Base-by-base conservation (phyloP, 2,113 vertebrate species). In the Plecotus auritus region DNA sequence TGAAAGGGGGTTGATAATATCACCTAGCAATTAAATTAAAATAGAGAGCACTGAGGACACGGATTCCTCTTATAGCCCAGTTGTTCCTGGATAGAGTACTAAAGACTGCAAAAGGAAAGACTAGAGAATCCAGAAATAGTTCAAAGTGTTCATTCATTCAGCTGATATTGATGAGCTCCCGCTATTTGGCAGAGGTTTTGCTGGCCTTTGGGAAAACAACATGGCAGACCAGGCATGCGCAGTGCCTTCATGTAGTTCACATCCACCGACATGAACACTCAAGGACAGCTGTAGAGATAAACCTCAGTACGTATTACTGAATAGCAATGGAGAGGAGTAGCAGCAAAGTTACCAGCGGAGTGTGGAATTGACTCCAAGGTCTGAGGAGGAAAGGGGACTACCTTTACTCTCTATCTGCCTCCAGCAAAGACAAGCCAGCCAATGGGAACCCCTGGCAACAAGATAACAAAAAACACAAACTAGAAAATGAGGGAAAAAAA, bases 381-480 rank as follows among this genome's bases (percentile, higher is more conserved):
- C 54, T 91, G 23, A 70, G 49, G 23, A 81, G 47, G 22, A 90
- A 90, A 83, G 5, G 42, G 37, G 94, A 87, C 59, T 69, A 23
- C 35, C 12, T 95, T 86, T 76, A 23, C 83, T 92, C 56, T 74
- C 30, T 37, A 18, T 51, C 20, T 86, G 66, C 18, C 30, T 69
- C 32, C 2, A 47, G 56, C 54, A 76, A 87, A 96, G 81, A 61
- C n/a, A 94, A 83, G 30, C 9, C 70, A 72, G 49, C 40, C 47
- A 70, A 11, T 37, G 66, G 81, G 42, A 66, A 94, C 13, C 72
- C 37, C 5, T 22, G 45, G 40, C 16, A 73, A 47, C 78, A 85
- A 87, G 18, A 72, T 78, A 91, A 87, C 20, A 89, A 40, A 88
- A 92, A 88, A 95, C 12, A 66, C 51, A 86, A 93, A 83, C 51